A percentile compares a stretch with the other conserved stretches of the same genome.
phyloP scores from a whole-genome alignment of 2,797 vertebrate species.

The Oophaga sylvatica region DNA sequence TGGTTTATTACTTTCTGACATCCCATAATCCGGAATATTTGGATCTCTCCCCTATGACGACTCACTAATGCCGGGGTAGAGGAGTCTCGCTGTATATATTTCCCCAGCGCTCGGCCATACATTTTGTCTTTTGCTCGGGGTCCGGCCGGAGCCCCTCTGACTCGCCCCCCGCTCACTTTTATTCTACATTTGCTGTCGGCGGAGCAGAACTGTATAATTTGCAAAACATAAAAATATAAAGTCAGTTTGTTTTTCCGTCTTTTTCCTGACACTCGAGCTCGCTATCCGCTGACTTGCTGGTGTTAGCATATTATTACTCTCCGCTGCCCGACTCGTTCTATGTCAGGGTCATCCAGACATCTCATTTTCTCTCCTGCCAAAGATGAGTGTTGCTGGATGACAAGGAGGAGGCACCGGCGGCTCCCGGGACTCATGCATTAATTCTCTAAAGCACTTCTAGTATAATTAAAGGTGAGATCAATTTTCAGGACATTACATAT shows the following conservation, averaged over 20 bases:
- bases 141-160: background rate
- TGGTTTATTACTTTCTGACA: too few relatives aligned
- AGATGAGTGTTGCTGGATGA: background rate
- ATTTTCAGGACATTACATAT: background rate
- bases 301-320: constrained; percentile 8
- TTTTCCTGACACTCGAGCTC: background rate
- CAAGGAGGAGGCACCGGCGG: background rate
- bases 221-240: background rate
- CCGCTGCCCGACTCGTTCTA: background rate
- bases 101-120: background rate
- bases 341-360: background rate
- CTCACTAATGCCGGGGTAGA: background rate
- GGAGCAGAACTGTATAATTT: constrained; percentile 11
- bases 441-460: background rate
- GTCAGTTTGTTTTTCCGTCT: background rate
- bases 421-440: background rate
- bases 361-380: constrained; percentile 9
- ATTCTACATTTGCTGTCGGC: background rate
- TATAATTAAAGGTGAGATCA: constrained; percentile 7
- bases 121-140: background rate
- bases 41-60: too few relatives aligned
- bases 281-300: background rate
- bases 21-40: too few relatives aligned
- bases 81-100: background rate
- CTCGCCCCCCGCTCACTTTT: background rate